phyloP scores from a whole-genome alignment of 2,113 vertebrate species.

The Epinephelus fuscoguttatus region DNA sequence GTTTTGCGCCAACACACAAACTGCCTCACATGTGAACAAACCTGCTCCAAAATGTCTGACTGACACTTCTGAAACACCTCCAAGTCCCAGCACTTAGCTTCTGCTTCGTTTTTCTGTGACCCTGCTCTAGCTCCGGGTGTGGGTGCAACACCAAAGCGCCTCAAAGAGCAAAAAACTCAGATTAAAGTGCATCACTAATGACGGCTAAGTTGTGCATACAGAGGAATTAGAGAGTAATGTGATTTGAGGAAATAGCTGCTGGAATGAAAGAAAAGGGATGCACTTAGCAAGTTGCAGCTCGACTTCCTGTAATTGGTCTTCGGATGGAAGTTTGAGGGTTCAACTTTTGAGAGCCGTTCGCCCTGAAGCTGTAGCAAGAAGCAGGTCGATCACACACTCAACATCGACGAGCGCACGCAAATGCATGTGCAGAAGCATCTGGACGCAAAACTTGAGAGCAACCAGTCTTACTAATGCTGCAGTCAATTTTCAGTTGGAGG shows the following conservation, averaged over 20 bases:
- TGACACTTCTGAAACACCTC: slow-evolving; percentile 60
- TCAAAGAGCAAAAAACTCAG: slow-evolving; percentile 17
- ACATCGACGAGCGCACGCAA: neutral
- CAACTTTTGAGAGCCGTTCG: slow-evolving; percentile 30
- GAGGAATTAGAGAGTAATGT: slow-evolving; percentile 29
- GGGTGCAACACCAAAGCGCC: slow-evolving; percentile 21
- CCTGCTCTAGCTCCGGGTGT: slow-evolving; percentile 40
- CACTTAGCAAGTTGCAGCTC: slow-evolving; percentile 54
- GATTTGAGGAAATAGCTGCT: slow-evolving; percentile 41
- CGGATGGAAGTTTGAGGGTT: slow-evolving; percentile 23
- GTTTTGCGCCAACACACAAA: slow-evolving; percentile 12
- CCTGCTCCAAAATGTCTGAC: slow-evolving; percentile 64
- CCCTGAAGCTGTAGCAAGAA: slow-evolving; percentile 20
- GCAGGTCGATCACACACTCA: slow-evolving; percentile 1
- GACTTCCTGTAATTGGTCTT: slow-evolving; percentile 47
- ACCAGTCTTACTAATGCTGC: slow-evolving; percentile 69
- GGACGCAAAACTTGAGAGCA: slow-evolving; percentile 52
- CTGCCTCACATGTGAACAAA: slow-evolving; percentile 68
- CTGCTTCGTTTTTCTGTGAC: slow-evolving; percentile 19
- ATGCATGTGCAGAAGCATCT: slow-evolving; percentile 43
- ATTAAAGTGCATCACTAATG: slow-evolving; percentile 26
- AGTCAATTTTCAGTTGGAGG: slow-evolving; percentile 68
- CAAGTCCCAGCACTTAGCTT: slow-evolving; percentile 28
- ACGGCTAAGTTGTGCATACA: slow-evolving; percentile 17
- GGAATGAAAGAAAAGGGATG: slow-evolving; percentile 27